Percentiles rank a stretch among this genome's conserved stretches.
Evolutionary conservation across 2,797 vertebrate genomes (phyloP).

Genomic region (Tragopan temminckii): DNA sequence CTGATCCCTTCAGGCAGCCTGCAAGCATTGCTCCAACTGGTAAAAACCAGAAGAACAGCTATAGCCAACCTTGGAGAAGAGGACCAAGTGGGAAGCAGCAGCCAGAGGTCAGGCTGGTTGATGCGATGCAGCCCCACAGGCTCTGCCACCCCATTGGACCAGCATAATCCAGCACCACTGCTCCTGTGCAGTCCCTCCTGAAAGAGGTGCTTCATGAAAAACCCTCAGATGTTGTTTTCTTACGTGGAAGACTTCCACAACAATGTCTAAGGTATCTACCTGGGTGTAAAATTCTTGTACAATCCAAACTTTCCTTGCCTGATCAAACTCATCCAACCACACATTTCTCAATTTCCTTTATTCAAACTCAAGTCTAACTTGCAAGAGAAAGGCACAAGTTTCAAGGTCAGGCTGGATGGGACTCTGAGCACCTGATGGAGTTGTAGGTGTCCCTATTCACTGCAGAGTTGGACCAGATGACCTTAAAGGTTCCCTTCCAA

Average conservation of each 20-base stretch:
- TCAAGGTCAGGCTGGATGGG: no score
- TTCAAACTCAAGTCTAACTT: not conserved
- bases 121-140: accelerated
- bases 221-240: not conserved
- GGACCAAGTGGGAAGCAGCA: not conserved
- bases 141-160: not conserved
- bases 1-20: not conserved
- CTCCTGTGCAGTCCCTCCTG: not conserved
- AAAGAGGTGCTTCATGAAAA: not conserved
- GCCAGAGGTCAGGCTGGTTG: not conserved
- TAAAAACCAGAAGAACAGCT: not conserved
- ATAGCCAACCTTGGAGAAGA: not conserved
- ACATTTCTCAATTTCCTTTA: not conserved
- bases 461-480: no score
- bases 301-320: not conserved
- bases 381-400: not conserved
- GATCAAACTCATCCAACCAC: not conserved
- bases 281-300: not conserved
- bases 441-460: no score
- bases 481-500: no score
- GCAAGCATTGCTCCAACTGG: not conserved
- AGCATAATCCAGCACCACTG: accelerated
- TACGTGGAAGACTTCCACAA: not conserved
- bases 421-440: no score
- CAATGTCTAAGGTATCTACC: not conserved